Evolutionary conservation across 2,888 invertebrate genomes (phyloP).

Genomic region (Yponomeuta malinellus): DNA sequence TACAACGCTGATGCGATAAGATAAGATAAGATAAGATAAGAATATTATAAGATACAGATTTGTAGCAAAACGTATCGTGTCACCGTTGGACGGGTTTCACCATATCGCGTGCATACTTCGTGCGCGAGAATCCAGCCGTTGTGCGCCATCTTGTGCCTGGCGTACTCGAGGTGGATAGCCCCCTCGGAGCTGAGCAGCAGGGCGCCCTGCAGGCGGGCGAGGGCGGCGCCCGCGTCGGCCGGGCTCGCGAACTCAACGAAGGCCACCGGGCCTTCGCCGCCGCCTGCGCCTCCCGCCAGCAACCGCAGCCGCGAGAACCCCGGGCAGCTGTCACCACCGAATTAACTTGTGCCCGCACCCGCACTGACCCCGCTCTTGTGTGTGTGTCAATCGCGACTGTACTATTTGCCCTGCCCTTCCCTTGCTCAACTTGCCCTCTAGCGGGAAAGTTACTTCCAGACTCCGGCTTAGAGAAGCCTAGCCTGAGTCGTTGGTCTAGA

Average conservation of each 20-base stretch:
- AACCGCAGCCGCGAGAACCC: conserved; percentile 99
- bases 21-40: no score
- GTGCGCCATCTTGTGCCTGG: conserved; percentile 97
- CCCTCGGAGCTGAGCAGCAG: conserved; percentile 97
- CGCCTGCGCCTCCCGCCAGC: conserved; percentile 75
- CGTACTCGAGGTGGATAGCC: conserved; percentile 98
- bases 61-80: conserved; percentile 21
- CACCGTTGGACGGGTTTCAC: conserved; percentile 20
- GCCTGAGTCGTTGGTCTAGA: no score
- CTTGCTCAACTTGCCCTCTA: no score
- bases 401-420: no score
- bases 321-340: conserved; percentile 90
- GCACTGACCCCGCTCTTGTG: conserved; percentile 44
- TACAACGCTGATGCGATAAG: not conserved
- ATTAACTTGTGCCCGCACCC: conserved; percentile 53
- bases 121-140: conserved; percentile 76
- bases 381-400: conserved; percentile 33
- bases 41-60: no score
- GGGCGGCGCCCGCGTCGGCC: conserved; percentile 92
- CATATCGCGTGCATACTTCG: conserved; percentile 66
- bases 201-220: conserved; percentile 96
- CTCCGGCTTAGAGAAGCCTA: no score
- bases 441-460: no score
- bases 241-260: conserved; percentile 98
- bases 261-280: conserved; percentile 89